Base-by-base conservation (phyloP, 2,888 invertebrate genomes). In the Xestia ashworthii region DNA sequence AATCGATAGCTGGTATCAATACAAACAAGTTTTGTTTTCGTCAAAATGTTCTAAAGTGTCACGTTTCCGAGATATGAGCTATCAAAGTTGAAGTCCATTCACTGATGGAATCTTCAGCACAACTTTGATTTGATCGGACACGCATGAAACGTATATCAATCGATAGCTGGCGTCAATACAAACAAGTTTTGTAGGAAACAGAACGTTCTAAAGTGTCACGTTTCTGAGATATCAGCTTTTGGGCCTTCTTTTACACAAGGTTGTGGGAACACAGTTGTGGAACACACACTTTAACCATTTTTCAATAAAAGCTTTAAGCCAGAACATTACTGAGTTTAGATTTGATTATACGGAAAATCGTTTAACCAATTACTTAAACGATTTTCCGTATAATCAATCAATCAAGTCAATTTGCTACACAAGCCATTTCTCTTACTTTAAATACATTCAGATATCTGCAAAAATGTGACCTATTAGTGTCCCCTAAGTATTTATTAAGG, bases 401-500 rank as follows among this genome's bases (percentile, higher is more conserved):
- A 32, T 32, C 32, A 32, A 6, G 14, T 14, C 3, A 55, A n/a
- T 55, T 55, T 4, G 1, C 53, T 53, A 55, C 12, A 55, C n/a
- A n/a, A 11, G 55, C 25, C 3, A 58, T 25, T 16, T 58, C 5
- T 14, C 25, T 58, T 6, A 25, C 25, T 25, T 25, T 2, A 14
- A 12, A 46, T 44, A 46, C 9, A 16, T 69, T 25, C 5, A 58
- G 25, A 58, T 25, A 6, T 74, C n/a, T n/a, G 70, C 1, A 32
- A 71, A 44, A 55, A 16, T 32, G 32, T 41, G 38, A n/a, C 11
- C 11, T 14, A 48, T 3, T 16, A 32, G 25, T 25, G 38, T 46
- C 53, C 38, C 1, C 25, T 38, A n/a, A 58, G 69, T 69, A 80
- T 44, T 62, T 70, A 62, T 53, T 64, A 71, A 46, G 19, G 12